Base-by-base conservation (phyloP, 2,113 vertebrate genomes). In the Vulpes ferrilata region DNA sequence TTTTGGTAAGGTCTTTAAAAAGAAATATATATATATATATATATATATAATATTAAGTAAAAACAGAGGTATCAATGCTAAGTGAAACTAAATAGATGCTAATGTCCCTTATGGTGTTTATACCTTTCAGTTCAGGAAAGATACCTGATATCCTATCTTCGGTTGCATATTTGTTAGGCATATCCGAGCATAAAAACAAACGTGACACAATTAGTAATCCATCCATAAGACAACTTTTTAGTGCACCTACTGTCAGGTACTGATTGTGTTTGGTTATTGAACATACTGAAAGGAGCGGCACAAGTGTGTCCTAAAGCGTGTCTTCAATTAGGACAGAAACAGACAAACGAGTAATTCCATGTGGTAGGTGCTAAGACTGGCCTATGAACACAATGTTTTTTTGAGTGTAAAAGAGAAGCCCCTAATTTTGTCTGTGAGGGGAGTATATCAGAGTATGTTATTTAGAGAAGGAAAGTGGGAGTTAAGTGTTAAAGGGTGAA, bases 11-110 rank as follows among this genome's bases (percentile, higher is more conserved):
- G 10, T 62, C 5, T 59, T 12, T 43, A 43, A 7, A 43, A 43
- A 43, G 43, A 43, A 7, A 43, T 7, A 43, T 43, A 43, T 43
- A 43, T 6, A 43, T 43, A 43, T 43, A 16, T 19, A 22, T 0
- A 57, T 57, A 57, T 57, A 57, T 57, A 17, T 17, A 57, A 71
- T 35, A 76, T 76, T 96, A 96, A 96, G 19, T 94, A 86, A 88
- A 96, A 92, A 84, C 57, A 91, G 73, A 96, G 23, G 7, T 74
- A 62, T 62, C 74, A 65, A 80, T 57, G 35, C 10, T 43, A 92
- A 92, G 32, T 84, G 69, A 96, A 87, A 73, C 38, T 67, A 96
- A 96, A 76, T n/a, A 65, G 67, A 57, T 43, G 76, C 11, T 88
- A 64, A 74, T 65, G 12, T 55, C 12, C 16, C 7, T 83, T 93